Evolutionary conservation across 2,113 vertebrate genomes (phyloP).

Genomic region (Takifugu flavidus): DNA sequence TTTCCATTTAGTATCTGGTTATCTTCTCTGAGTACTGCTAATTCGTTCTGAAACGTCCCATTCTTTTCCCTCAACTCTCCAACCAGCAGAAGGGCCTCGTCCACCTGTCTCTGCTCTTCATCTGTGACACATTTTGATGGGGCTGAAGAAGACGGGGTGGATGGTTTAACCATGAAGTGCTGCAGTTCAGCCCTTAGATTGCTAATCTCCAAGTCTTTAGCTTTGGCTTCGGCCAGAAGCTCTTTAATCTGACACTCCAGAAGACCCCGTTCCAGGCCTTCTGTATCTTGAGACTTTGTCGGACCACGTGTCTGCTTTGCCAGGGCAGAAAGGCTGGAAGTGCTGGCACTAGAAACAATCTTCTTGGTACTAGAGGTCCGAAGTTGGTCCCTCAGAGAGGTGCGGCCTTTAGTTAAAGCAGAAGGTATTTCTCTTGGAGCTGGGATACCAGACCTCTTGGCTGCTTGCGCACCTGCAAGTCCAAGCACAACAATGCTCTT

Average conservation of each 20-base stretch:
- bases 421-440: slow-evolving; percentile 83
- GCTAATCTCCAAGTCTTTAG: slow-evolving; percentile 91
- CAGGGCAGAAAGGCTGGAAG: slow-evolving; percentile 82
- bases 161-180: slow-evolving; percentile 77
- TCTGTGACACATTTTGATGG: slow-evolving; percentile 45
- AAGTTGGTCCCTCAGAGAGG: slow-evolving; percentile 78
- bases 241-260: slow-evolving; percentile 91
- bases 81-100: slow-evolving; percentile 76
- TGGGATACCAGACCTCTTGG: slow-evolving; percentile 91
- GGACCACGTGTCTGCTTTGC: slow-evolving; percentile 80
- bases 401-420: slow-evolving; percentile 79
- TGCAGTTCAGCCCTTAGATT: slow-evolving; percentile 88
- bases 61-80: slow-evolving; percentile 86
- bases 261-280: slow-evolving; percentile 77
- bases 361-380: slow-evolving; percentile 76
- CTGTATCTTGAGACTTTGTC: slow-evolving; percentile 81
- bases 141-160: slow-evolving; percentile 52
- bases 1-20: slow-evolving; percentile 88
- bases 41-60: slow-evolving; percentile 83
- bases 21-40: slow-evolving; percentile 84
- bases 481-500: background rate
- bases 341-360: slow-evolving; percentile 83
- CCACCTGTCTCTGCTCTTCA: slow-evolving; percentile 42
- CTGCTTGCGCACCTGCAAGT: slow-evolving; percentile 72
- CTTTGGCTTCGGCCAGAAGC: slow-evolving; percentile 90